These are phyloP conservation scores for Semnornis frantzii DNA, from an alignment of 2,113 vertebrate genomes.

Conservation along the genomic window DNA sequence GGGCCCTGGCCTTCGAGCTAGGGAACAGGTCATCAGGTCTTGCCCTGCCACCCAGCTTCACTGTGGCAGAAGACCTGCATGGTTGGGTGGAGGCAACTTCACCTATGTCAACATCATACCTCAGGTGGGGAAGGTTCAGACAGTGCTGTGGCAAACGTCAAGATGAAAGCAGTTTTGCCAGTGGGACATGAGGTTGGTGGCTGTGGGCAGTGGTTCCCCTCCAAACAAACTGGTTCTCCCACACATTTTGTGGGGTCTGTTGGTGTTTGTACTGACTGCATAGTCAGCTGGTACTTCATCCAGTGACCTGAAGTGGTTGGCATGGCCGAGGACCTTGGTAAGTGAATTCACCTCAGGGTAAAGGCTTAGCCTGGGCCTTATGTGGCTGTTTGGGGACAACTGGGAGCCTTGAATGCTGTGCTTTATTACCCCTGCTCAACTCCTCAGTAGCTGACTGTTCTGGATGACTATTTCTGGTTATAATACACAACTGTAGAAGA, in stretches of 20 bases:
- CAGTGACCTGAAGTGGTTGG: neutral
- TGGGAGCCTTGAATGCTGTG: neutral
- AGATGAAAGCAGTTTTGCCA: neutral
- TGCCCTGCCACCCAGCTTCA: neutral
- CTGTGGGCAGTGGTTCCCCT: neutral
- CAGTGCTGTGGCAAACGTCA: neutral
- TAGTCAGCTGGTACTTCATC: neutral
- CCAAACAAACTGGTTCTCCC: neutral
- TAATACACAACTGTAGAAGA: constrained; percentile 12
- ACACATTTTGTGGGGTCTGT: neutral
- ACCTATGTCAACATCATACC: fast-evolving
- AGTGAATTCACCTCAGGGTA: neutral
- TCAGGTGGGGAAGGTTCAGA: fast-evolving
- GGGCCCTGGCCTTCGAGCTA: neutral
- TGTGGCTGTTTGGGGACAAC: neutral
- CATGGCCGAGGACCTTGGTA: neutral
- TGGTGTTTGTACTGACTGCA: fast-evolving
- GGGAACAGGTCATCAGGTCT: neutral
- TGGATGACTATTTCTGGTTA: constrained; percentile 49
- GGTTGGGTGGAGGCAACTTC: fast-evolving
- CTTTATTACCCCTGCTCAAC: neutral
- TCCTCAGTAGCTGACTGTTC: constrained; percentile 16
- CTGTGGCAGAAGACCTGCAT: fast-evolving
- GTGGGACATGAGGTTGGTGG: neutral
- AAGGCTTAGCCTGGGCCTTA: neutral